Percentiles rank a stretch among this genome's conserved stretches.
phyloP scores from a whole-genome alignment of 2,797 vertebrate genomes.

The Phrynocephalus vlangalii region DNA sequence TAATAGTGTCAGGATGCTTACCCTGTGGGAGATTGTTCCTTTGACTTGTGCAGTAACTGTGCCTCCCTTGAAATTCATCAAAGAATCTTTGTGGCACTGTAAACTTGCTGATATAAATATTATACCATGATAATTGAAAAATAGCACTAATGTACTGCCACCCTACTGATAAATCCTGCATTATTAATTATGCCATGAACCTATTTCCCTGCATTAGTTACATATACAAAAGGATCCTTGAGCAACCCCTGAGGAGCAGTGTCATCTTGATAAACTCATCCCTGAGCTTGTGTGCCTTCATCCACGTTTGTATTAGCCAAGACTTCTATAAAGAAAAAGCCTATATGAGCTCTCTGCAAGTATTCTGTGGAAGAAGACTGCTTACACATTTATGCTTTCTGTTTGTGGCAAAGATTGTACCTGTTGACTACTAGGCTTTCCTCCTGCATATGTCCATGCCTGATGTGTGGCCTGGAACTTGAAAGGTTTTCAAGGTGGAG shows the following conservation, averaged over 20 bases:
- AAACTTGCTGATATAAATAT: neutral
- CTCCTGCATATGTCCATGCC: neutral
- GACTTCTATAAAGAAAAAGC: neutral
- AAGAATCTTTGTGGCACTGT: neutral
- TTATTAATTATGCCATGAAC: neutral
- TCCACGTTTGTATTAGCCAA: too few relatives aligned
- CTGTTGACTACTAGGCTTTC: neutral
- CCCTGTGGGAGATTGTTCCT: too few relatives aligned
- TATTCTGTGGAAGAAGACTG: neutral
- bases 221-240: neutral
- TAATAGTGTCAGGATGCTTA: too few relatives aligned
- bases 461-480: neutral
- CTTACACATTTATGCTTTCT: neutral
- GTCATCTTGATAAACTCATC: too few relatives aligned
- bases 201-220: too few relatives aligned
- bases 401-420: neutral
- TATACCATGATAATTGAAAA: neutral
- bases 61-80: neutral
- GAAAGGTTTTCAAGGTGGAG: neutral
- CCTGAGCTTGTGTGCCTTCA: too few relatives aligned
- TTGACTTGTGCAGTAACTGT: too few relatives aligned
- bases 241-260: neutral
- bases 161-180: neutral
- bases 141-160: neutral
- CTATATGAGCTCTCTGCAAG: neutral